Conservation (phyloP, 2,113 vertebrate genomes). For the Apodemus sylvaticus region DNA sequence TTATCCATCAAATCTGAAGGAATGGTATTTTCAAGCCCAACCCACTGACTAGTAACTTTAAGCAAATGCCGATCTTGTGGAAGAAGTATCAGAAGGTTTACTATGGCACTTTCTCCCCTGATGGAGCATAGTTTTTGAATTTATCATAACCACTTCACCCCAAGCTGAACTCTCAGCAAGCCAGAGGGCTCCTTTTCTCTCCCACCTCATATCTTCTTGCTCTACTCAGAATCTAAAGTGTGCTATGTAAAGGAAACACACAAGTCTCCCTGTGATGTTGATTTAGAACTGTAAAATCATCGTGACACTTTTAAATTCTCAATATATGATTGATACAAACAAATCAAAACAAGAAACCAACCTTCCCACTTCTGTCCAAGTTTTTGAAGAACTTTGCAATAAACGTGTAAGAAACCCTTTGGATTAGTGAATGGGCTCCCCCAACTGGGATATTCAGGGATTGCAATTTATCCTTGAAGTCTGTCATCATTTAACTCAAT, state of each 20-base stretch:
- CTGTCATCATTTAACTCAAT: not conserved
- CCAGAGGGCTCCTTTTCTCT: not conserved
- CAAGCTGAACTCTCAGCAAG: not conserved
- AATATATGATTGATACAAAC: slow-evolving; percentile 12
- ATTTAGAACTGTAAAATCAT: slow-evolving; percentile 28
- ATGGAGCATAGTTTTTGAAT: not conserved
- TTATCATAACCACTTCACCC: not conserved
- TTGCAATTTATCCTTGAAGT: not conserved
- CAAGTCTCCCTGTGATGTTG: not conserved
- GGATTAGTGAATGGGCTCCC: slow-evolving; percentile 74
- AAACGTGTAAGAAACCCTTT: slow-evolving; percentile 24
- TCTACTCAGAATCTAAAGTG: slow-evolving; percentile 4
- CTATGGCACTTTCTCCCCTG: fast-evolving
- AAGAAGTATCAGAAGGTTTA: not conserved
- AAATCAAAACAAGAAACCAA: slow-evolving; percentile 46
- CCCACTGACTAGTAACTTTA: not conserved
- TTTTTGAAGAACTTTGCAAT: slow-evolving; percentile 39
- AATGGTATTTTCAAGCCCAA: not conserved
- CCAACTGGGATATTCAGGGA: slow-evolving; percentile 51
- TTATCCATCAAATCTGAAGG: not conserved
- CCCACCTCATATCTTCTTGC: not conserved
- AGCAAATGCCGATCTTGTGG: not conserved
- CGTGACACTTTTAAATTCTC: not conserved
- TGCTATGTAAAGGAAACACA: not conserved
- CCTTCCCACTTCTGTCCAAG: slow-evolving; percentile 38